phyloP scores from a whole-genome alignment of 2,113 vertebrate species.

The Cavia aperea region DNA sequence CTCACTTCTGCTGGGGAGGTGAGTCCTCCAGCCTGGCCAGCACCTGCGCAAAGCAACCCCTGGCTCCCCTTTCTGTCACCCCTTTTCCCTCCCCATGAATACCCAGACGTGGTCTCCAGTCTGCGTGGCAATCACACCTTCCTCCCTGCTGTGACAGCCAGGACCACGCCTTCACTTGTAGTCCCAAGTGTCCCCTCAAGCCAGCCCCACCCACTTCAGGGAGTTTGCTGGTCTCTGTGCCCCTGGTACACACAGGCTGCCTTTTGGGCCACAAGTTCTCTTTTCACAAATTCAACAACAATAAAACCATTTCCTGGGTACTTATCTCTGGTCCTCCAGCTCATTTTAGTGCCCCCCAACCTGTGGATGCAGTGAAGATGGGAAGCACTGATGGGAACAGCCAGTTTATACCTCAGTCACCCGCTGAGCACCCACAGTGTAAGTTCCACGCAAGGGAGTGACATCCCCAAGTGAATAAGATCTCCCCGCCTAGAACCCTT shows the following conservation, averaged over 20 bases:
- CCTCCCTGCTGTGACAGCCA: not conserved
- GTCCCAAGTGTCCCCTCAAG: not conserved
- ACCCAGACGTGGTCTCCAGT: not conserved
- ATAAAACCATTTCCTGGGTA: not conserved
- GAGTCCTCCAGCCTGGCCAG: not conserved
- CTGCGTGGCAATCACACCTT: not conserved
- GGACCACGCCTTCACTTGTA: not conserved
- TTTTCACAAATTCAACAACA: slow-evolving; percentile 19
- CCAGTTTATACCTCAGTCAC: not conserved
- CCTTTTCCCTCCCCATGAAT: not conserved
- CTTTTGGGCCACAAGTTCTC: not conserved
- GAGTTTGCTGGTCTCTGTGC: not conserved
- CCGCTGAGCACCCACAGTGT: not conserved
- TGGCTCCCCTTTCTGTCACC: not conserved
- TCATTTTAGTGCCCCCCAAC: not conserved
- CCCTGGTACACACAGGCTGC: not conserved
- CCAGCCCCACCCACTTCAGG: not conserved
- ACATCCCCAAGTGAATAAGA: not conserved
- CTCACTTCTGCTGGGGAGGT: not conserved
- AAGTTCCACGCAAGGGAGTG: not conserved
- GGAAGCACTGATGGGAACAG: not conserved
- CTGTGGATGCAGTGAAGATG: not conserved
- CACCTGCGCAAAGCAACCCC: not conserved
- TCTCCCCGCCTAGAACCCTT: not conserved
- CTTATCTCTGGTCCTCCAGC: not conserved